Percentiles rank a stretch among this genome's conserved stretches.
phyloP scores from a whole-genome alignment of 1,140 invertebrate genomes.

The Heliconius nattereri region DNA sequence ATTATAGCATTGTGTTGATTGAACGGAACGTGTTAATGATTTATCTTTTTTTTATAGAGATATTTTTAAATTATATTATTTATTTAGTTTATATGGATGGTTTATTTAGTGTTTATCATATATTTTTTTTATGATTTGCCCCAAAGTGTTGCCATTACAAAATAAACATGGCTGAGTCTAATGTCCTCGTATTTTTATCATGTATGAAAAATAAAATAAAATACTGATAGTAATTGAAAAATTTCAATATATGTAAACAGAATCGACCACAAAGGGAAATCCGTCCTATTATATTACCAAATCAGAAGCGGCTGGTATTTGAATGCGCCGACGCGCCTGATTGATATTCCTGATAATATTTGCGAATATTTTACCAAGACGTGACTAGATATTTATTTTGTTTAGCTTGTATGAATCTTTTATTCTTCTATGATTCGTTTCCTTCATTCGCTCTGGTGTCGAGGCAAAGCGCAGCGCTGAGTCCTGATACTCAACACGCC shows the following conservation, averaged over 20 bases:
- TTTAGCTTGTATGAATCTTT: neutral
- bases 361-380: conserved; percentile 54
- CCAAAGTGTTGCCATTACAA: no score
- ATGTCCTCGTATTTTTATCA: neutral
- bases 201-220: no score
- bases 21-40: neutral
- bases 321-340: conserved; percentile 46
- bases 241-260: neutral
- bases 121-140: no score
- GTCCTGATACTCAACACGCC: no score
- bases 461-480: no score
- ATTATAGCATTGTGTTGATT: conserved; percentile 1
- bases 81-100: no score
- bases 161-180: no score
- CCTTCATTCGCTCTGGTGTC: no score
- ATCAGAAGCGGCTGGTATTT: conserved; percentile 37
- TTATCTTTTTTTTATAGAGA: neutral
- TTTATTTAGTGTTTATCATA: no score
- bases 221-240: no score
- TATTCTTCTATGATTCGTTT: no score
- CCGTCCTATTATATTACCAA: conserved; percentile 39
- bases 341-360: conserved; percentile 59
- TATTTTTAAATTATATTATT: neutral
- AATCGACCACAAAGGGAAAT: conserved; percentile 18
- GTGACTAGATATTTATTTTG: conserved; percentile 46